Base-by-base conservation (phyloP, 1,140 invertebrate genomes). In the Stegodyphus mimosarum region DNA sequence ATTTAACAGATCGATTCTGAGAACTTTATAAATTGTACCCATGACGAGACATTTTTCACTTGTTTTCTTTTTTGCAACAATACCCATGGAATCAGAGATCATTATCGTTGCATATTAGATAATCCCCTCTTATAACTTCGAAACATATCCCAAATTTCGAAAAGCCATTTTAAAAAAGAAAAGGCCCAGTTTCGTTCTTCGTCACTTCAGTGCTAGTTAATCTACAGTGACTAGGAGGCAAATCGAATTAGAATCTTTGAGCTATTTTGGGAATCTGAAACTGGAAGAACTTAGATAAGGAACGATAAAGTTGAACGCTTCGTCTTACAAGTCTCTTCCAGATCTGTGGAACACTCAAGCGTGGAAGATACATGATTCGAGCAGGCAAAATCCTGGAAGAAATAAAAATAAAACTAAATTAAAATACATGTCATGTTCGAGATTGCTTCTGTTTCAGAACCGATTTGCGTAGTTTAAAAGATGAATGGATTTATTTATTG, bases 401-500 rank as follows among this genome's bases (percentile, higher is more conserved):
- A 63, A 81, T 60, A 72, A 63, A 63, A 11, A 77, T 7, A 63
- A 81, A 81, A 79, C 50, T 66, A 72, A 71, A 72, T 81, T 81
- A 81, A 81, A 83, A 83, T 9, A 48, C 80, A 74, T 83, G 80
- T 83, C 80, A 55, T 83, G 80, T 83, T 74, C 80, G 80, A 74
- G 80, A 83, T 83, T 83, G 70, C 80, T 83, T 74, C 80, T 83
- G 80, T 83, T 83, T 83, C 63, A 83, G 53, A 74, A 83, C 71
- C 70, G 71, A 83, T 83, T 83, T 83, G 80, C 80, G 80, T 83
- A 83, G 71, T 83, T 83, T 74, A 74, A 66, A 83, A 67, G 71
- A 74, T 83, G 80, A 83, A 83, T 83, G 71, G 80, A 74, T 83
- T 81, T 83, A 83, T 83, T 83, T 83, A 74, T 83, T 83, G 80